A percentile compares a stretch with the other conserved stretches of the same genome.
These are phyloP conservation scores for Himalopsyche japonica DNA, from an alignment of 2,888 invertebrate genomes.

Conservation along the genomic window DNA sequence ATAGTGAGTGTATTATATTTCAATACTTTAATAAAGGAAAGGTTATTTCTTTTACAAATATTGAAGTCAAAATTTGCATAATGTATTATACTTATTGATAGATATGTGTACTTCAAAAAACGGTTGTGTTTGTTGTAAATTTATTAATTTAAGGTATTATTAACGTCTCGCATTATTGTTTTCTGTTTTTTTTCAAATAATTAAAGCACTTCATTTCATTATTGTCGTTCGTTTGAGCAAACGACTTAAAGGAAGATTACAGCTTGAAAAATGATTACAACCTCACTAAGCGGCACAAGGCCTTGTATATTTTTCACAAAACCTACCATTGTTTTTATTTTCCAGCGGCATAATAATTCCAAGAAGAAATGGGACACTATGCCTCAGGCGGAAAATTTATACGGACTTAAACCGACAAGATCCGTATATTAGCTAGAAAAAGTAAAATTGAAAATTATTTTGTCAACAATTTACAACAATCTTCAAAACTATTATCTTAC, in stretches of 20 bases:
- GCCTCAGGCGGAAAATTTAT: not conserved
- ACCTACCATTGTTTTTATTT: not conserved
- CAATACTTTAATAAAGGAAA: too few species aligned
- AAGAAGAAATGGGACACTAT: slow-evolving; percentile 11
- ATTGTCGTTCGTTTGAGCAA: not conserved
- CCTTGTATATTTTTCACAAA: slow-evolving; percentile 3
- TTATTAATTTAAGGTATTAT: not conserved
- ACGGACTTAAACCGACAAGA: not conserved
- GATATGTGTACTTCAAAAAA: too few species aligned
- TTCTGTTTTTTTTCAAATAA: not conserved
- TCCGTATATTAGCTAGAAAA: not conserved
- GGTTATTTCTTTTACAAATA: too few species aligned
- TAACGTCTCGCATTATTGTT: not conserved
- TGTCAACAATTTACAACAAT: not conserved
- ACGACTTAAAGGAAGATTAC: not conserved
- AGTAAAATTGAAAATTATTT: not conserved
- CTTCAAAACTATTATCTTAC: not conserved
- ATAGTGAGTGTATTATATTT: too few species aligned
- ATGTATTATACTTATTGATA: too few species aligned
- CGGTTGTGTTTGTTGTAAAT: too few species aligned
- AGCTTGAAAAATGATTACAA: slow-evolving; percentile 12
- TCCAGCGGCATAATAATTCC: not conserved
- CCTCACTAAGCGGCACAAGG: not conserved
- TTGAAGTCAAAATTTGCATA: too few species aligned
- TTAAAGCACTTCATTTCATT: not conserved